Evolutionary conservation across 2,113 vertebrate species (phyloP), one percentile per base, ranked within the genome.

Genomic region (Halichoeres trimaculatus): DNA sequence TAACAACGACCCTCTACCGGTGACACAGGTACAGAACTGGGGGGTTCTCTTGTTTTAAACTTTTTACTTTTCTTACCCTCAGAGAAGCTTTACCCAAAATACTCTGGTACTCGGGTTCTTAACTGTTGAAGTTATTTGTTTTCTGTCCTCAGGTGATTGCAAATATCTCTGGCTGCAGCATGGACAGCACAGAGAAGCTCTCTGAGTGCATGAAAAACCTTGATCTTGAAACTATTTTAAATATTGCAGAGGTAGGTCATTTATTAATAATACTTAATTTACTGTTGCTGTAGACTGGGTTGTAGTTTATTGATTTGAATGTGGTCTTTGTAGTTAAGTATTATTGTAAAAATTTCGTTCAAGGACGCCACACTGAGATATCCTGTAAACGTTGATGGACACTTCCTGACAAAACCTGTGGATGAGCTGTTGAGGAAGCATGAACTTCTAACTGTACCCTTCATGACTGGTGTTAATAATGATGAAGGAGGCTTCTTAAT

Each of bases 101-200:
- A 0, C 35, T 14, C 60, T 3, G 23, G 23, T 58, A 48, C 16
- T 0, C 17, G 8, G 34, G 52, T 35, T 43, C 34, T 22, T 66
- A 17, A 24, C 30, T 6, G 3, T 30, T 30, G 1, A 62, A 5
- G 1, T 50, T 16, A 5, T 41, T 17, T 8, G 12, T 45, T 36
- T 4, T 85, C n/a, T 74, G 19, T 78, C 41, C 56, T 59, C 67
- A 94, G 94, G 7, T 68, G 6, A 20, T 83, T 4, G 92, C 90
- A 66, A 91, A 94, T 50, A 0, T n/a, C n/a, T 90, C 88, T 22
- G 92, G 88, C 71, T 94, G 94, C 80, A 90, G 89, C 76, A 43
- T 74, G 7, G 83, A 91, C 38, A 92, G 84, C 84, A 84, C 92
- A 75, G 62, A 93, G 83, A 64, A 60, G 35, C 85, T 94, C 0